These are phyloP conservation scores for Bettongia penicillata DNA, from an alignment of 2,113 vertebrate species.

Conservation along the genomic window DNA sequence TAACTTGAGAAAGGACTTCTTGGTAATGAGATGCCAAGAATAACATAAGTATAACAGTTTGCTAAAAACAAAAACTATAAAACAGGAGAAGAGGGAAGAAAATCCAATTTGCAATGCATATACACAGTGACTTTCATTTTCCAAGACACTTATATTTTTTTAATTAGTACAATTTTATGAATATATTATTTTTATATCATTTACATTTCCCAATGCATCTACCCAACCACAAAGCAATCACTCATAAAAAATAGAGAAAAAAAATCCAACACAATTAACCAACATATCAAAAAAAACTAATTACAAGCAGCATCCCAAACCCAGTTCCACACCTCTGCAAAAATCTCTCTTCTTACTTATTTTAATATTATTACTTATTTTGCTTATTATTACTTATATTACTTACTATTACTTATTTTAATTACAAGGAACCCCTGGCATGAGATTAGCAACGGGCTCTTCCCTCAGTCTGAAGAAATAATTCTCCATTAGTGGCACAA, in stretches of 20 bases:
- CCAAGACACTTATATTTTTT: background rate
- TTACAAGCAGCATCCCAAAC: conserved; percentile 25
- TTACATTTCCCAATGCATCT: background rate
- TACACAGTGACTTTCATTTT: background rate
- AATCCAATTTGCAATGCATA: background rate
- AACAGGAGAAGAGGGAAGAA: background rate
- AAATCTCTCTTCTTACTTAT: background rate
- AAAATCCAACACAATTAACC: background rate
- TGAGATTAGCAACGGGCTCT: conserved; percentile 35
- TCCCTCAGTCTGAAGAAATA: conserved; percentile 54
- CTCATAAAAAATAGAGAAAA: background rate
- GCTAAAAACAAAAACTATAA: background rate
- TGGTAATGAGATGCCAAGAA: too few relatives aligned
- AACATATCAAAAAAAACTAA: background rate
- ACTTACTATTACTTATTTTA: conserved; percentile 22
- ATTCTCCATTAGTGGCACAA: conserved; percentile 28
- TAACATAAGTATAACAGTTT: background rate
- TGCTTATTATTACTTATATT: too few relatives aligned
- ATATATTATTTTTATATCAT: background rate
- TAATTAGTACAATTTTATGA: too few relatives aligned
- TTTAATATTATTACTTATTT: conserved; percentile 37
- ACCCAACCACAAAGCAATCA: background rate
- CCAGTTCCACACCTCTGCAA: background rate
- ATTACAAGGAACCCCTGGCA: conserved; percentile 46
- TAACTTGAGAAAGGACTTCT: too few relatives aligned